Evolutionary conservation across 2,888 invertebrate genomes (phyloP), one percentile per base, ranked within the genome.

Genomic region (Fragum sueziense): DNA sequence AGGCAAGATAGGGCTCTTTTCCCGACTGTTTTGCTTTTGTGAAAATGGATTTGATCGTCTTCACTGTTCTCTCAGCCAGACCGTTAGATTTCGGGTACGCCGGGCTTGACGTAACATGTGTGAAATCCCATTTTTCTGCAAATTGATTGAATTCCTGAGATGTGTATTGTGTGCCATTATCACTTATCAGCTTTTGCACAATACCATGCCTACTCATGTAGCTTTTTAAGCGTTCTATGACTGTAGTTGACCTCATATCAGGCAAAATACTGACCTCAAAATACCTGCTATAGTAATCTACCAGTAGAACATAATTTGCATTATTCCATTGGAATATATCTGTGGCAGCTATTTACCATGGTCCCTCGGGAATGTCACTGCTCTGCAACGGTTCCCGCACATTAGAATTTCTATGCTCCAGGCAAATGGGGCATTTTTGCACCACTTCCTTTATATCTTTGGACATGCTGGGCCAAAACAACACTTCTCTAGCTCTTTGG

Each of bases 71-170:
- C 33, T 81, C 86, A 20, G 84, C 85, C 2, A 86, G 76, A 11
- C 84, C 79, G 54, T 86, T 88, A 9, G 76, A 72, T 57, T 86
- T 74, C 22, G 81, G 79, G 59, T 82, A 82, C 11, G 33, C 25
- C 9, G 79, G 82, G 31, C 72, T 76, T 25, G 79, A 82, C 20
- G 85, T 86, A 3, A 71, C 52, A 59, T 84, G 85, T 25, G 67
- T 22, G 70, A 86, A 80, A 59, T 78, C 75, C 77, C 77, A 85
- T 20, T 78, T 61, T 22, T 71, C 33, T 25, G 78, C 37, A 76
- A 85, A 86, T 3, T 79, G 37, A 6, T 14, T 6, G 59, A 84
- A 86, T 51, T 70, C 57, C 20, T 70, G 65, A 17, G 71, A 68
- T 0, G 76, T 29, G 70, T 70, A 82, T 27, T 86, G 84, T 0